Evolutionary conservation across 2,113 vertebrate species (phyloP).

Genomic region (Laterallus jamaicensis): DNA sequence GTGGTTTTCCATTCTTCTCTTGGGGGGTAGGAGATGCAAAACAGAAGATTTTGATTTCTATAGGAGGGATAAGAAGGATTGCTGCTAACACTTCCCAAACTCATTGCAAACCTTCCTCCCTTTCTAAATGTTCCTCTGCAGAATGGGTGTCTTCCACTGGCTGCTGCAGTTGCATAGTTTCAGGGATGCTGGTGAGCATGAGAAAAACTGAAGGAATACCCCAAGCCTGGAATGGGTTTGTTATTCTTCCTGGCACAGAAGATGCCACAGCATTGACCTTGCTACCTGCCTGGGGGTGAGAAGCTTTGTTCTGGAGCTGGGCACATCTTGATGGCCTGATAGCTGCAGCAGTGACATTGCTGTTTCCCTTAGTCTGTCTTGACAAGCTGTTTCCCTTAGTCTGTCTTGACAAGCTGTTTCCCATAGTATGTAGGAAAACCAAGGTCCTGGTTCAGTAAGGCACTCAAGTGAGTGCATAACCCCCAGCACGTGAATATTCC

Average conservation of each 20-base stretch:
- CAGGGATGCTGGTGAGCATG: background rate
- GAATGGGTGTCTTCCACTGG: background rate
- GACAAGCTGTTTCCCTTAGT: constrained; percentile 17
- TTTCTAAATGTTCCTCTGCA: background rate
- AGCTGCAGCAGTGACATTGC: background rate
- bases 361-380: background rate
- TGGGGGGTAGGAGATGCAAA: background rate
- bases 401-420: constrained; percentile 4
- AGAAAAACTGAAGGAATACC: background rate
- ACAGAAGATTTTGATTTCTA: background rate
- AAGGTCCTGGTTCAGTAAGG: background rate
- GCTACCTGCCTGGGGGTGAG: background rate
- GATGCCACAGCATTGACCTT: background rate
- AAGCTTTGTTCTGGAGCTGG: background rate
- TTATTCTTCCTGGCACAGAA: background rate
- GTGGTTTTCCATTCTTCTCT: background rate
- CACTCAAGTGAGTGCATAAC: background rate
- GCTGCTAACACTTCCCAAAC: background rate
- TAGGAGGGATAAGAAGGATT: background rate
- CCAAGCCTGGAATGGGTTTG: background rate
- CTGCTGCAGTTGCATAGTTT: background rate
- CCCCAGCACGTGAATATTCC: constrained; percentile 59
- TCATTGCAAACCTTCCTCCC: background rate
- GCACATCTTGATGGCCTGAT: background rate
- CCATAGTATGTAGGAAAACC: constrained; percentile 3